Base-by-base conservation (phyloP, 2,888 invertebrate species). In the Trachelus tabidus region DNA sequence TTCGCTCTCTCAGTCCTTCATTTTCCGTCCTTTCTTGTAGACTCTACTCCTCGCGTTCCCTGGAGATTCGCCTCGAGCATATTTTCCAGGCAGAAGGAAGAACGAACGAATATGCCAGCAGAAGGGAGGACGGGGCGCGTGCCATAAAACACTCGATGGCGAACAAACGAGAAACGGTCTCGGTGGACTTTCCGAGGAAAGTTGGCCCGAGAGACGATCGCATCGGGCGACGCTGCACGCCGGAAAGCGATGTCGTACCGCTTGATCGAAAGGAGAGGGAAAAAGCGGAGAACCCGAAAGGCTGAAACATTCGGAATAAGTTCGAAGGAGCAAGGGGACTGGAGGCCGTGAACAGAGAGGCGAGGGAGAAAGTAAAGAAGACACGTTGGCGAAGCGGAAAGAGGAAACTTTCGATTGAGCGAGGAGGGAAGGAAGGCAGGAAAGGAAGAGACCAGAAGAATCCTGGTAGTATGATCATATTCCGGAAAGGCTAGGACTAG, bases 1-100 rank as follows among this genome's bases (percentile, higher is more conserved):
- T 15, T 15, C 35, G 68, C 1, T n/a, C 68, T 68, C 74, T 69
- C 40, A 56, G 30, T 68, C 71, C n/a, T 15, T n/a, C 12, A 15
- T 78, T 78, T 78, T 69, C 78, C 74, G 78, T 77, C 76, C 69
- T 11, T 15, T 6, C 40, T 15, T 15, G 15, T 4, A 40, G 40
- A 40, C 6, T 40, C 40, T 40, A 15, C 40, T 40, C 15, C 40
- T 40, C 40, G 15, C 40, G 0, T 40, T 40, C 40, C 15, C 40
- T 4, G 15, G 40, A 40, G 40, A 40, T 15, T 40, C 40, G 40
- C 40, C 40, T 15, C 40, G 15, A 40, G 40, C 40, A 40, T 40
- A 40, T 40, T 40, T 40, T 40, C 15, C 40, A 40, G 40, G 40
- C 40, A 40, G 6, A 15, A 15, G 15, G 40, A 40, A 15, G 15